phyloP scores from a whole-genome alignment of 2,888 invertebrate genomes.

The Tanytarsus gracilentus region DNA sequence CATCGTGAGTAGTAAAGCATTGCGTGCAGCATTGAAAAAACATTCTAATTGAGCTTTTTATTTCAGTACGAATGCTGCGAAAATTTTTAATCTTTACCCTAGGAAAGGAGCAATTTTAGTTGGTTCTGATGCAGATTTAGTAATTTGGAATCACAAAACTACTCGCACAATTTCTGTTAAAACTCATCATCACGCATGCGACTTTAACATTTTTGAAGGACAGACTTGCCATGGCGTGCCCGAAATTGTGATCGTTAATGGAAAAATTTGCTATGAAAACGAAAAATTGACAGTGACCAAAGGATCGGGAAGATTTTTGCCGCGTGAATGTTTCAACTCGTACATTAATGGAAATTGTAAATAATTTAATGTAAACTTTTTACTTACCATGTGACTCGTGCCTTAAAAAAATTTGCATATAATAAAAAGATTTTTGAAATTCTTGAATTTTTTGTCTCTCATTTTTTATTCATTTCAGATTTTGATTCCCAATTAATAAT shows the following conservation, averaged over 20 bases:
- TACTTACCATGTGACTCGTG: too few relatives aligned
- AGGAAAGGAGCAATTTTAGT: slow-evolving; percentile 86
- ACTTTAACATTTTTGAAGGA: slow-evolving; percentile 98
- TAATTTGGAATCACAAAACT: slow-evolving; percentile 88
- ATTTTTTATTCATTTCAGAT: too few relatives aligned
- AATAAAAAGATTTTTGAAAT: too few relatives aligned
- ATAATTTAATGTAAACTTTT: too few relatives aligned
- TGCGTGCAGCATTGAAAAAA: too few relatives aligned
- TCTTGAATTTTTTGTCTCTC: too few relatives aligned
- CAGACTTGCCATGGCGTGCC: slow-evolving; percentile 87
- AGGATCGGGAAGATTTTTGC: slow-evolving; percentile 81
- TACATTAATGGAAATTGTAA: neutral
- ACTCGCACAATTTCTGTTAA: slow-evolving; percentile 82
- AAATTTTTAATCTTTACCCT: slow-evolving; percentile 95
- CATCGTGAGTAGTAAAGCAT: slow-evolving; percentile 45
- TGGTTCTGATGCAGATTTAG: slow-evolving; percentile 93
- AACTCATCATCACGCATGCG: slow-evolving; percentile 84
- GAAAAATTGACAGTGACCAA: slow-evolving; percentile 80
- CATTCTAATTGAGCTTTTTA: neutral
- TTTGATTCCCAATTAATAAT: too few relatives aligned
- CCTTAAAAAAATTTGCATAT: too few relatives aligned
- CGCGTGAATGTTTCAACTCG: slow-evolving; percentile 44
- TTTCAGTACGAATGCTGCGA: slow-evolving; percentile 83
- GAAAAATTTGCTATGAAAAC: slow-evolving; percentile 85
- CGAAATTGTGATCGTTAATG: slow-evolving; percentile 84